Evolutionary conservation across 2,113 vertebrate species (phyloP), one percentile per base, ranked within the genome.

Genomic region (Scartelaos histophorus): DNA sequence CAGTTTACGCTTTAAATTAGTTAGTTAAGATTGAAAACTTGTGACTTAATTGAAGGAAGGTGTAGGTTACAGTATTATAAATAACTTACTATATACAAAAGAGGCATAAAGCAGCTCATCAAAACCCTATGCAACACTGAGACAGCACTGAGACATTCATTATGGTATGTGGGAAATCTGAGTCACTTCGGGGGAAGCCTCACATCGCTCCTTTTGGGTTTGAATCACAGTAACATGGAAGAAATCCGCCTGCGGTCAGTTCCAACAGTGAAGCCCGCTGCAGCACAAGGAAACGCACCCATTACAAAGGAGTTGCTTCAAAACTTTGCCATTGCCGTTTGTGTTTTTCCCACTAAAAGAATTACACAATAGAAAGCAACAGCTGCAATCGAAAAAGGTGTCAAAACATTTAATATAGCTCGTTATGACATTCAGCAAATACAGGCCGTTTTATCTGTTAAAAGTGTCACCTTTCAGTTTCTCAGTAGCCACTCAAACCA

Each of bases 181-280:
- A 72, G 12, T 65, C 73, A 58, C 45, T 46, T 35, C 24, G 67
- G 29, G 68, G 29, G 25, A 51, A 56, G 46, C 73, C 56, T 62
- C 56, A 53, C n/a, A 54, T 17, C 9, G 3, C 13, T 57, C 35
- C 29, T 21, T 22, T 13, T 46, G 15, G 38, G 6, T 10, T 45
- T 43, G 60, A 66, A 21, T 45, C 45, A 46, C 38, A 22, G 38
- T 46, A 38, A 45, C 64, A 66, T 66, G 64, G 43, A 46, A 46
- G 64, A 66, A 66, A 66, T 46, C 29, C 1, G 34, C 22, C 29
- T 34, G 60, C 16, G 60, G 60, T 62, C 9, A 62, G 25, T 38
- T 62, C 34, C 60, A 62, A 62, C 60, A 62, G 15, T 7, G 60
- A 62, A 25, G 16, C 19, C 60, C 10, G 60, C 17, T 35, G 19